Evolutionary conservation across 1,140 invertebrate genomes (phyloP).

Genomic region (Penaeus japonicus): DNA sequence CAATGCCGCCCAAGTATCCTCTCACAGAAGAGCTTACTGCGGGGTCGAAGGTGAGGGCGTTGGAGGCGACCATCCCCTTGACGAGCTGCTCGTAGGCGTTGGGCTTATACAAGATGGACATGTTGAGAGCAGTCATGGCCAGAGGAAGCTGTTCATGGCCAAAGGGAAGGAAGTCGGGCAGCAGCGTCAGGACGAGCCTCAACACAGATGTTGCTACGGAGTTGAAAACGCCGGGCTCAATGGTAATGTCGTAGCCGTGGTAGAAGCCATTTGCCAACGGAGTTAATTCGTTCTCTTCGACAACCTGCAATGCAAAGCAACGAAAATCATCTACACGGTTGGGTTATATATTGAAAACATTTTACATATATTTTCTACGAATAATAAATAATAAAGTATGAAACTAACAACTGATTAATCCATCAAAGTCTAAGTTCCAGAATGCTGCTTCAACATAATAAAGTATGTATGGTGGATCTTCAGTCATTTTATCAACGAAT

Average conservation of each 20-base stretch:
- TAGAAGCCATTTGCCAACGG: constrained; percentile 72
- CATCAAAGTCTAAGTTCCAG: too few relatives aligned
- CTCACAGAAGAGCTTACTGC: constrained; percentile 56
- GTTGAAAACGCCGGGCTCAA: constrained; percentile 90
- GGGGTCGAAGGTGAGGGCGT: constrained; percentile 66
- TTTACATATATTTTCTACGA: too few relatives aligned
- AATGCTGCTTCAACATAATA: too few relatives aligned
- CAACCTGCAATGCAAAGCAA: constrained; percentile 61
- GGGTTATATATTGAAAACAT: too few relatives aligned
- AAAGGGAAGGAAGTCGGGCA: constrained; percentile 68
- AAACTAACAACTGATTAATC: too few relatives aligned
- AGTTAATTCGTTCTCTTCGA: constrained; percentile 70
- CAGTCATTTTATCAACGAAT: background rate
- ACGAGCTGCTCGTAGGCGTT: constrained; percentile 67
- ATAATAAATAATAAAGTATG: too few relatives aligned
- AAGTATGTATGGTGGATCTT: too few relatives aligned
- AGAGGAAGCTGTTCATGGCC: constrained; percentile 26
- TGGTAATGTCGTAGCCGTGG: constrained; percentile 77
- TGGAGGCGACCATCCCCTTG: constrained; percentile 65
- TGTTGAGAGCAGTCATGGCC: constrained; percentile 50
- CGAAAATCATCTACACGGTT: background rate
- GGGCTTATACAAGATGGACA: constrained; percentile 68
- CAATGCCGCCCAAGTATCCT: constrained; percentile 71
- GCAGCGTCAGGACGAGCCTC: constrained; percentile 85
- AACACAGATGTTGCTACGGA: constrained; percentile 98